phyloP scores from a whole-genome alignment of 37 sponge, comb jelly and placozoan species.

The Halichondria panicea region DNA sequence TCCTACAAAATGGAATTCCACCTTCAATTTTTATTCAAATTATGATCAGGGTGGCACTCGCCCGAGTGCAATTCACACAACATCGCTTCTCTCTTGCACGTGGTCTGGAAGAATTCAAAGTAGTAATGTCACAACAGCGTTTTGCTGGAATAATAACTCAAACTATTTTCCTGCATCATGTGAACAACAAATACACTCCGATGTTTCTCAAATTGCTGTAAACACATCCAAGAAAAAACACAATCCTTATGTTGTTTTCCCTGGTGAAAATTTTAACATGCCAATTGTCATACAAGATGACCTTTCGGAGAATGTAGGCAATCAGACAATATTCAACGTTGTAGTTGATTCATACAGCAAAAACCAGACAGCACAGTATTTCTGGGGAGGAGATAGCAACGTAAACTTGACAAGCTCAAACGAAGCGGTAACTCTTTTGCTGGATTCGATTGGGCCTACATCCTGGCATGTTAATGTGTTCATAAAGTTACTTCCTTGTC shows the following conservation, averaged over 20 bases:
- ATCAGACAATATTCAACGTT: constrained; percentile 5
- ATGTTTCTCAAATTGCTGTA: constrained; percentile 1
- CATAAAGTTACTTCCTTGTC: constrained; percentile 19
- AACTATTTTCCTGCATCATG: no score
- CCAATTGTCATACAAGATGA: constrained; percentile 36
- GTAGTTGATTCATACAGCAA: neutral
- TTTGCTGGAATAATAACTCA: constrained; percentile 29
- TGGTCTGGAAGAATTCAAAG: neutral
- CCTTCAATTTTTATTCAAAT: constrained; percentile 44
- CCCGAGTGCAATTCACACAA: constrained; percentile 41
- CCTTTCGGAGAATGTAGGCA: neutral
- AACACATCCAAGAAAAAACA: neutral
- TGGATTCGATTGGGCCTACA: constrained; percentile 9
- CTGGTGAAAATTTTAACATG: constrained; percentile 30
- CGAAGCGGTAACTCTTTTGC: neutral
- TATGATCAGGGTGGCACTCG: neutral
- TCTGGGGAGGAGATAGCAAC: neutral
- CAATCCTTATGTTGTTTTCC: constrained; percentile 6
- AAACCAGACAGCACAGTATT: neutral
- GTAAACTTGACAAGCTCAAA: neutral
- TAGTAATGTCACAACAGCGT: neutral
- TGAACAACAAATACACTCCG: constrained; percentile 13
- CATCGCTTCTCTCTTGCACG: constrained; percentile 53
- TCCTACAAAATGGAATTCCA: constrained; percentile 27
- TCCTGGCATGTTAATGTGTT: constrained; percentile 10